Evolutionary conservation across 1,140 invertebrate genomes (phyloP).

Genomic region (Euura lappo): DNA sequence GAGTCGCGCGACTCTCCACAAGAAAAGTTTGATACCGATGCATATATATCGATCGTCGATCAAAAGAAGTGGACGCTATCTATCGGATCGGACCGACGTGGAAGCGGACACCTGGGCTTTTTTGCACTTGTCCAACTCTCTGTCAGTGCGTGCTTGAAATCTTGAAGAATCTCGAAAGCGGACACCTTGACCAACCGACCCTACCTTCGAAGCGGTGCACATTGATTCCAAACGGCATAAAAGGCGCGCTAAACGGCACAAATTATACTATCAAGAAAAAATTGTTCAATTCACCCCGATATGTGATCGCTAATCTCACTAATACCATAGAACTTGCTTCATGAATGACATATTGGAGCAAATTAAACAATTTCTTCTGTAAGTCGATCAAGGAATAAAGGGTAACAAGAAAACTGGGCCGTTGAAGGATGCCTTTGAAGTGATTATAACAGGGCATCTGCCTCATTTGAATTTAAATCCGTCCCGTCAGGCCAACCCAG

Average conservation of each 20-base stretch:
- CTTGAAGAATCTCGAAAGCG: constrained; percentile 36
- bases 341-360: not conserved
- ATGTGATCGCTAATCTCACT: too few species aligned
- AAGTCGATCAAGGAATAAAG: not conserved
- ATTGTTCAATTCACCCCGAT: too few species aligned
- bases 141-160: constrained; percentile 48
- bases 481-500: constrained; percentile 33
- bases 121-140: constrained; percentile 44
- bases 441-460: constrained; percentile 28
- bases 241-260: too few species aligned
- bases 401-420: too few species aligned
- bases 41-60: constrained; percentile 54
- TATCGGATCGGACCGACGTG: constrained; percentile 35
- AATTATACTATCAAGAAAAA: too few species aligned
- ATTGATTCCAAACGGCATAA: too few species aligned
- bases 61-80: constrained; percentile 58
- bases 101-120: constrained; percentile 44
- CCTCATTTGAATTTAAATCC: constrained; percentile 44
- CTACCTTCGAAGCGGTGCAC: not conserved
- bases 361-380: too few species aligned
- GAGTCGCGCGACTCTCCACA: too few species aligned
- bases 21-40: constrained; percentile 53
- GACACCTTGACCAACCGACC: not conserved
- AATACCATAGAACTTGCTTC: too few species aligned
- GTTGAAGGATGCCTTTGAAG: too few species aligned